These are phyloP conservation scores for Spheniscus mendiculus DNA, from an alignment of 2,113 vertebrate genomes.

Conservation along the genomic window DNA sequence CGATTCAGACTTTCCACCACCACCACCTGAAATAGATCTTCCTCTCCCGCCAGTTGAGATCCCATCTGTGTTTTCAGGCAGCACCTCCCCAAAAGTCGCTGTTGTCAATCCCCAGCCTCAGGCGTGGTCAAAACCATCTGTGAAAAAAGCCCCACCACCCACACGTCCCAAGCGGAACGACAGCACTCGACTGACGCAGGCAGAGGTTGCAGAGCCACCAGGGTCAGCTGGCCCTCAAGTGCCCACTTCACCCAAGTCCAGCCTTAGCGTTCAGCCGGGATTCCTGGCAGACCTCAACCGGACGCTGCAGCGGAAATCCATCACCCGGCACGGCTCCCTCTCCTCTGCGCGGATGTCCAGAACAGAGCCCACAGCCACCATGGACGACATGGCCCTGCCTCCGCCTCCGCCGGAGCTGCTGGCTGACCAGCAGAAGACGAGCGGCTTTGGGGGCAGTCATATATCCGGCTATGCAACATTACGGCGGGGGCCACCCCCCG, in stretches of 20 bases:
- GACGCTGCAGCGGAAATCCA: conserved; percentile 94
- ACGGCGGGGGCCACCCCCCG: conserved; percentile 90
- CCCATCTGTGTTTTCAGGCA: conserved; percentile 76
- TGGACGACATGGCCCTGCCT: conserved; percentile 95
- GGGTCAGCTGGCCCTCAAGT: conserved; percentile 61
- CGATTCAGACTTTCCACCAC: conserved; percentile 86
- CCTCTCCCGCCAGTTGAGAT: conserved; percentile 82
- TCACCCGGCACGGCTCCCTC: conserved; percentile 89
- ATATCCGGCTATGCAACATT: conserved; percentile 97
- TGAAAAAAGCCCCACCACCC: conserved; percentile 88
- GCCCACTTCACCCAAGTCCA: conserved; percentile 90
- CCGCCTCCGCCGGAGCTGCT: conserved; percentile 93
- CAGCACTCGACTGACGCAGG: conserved; percentile 80
- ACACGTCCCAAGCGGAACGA: conserved; percentile 86
- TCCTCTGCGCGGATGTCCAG: conserved; percentile 82
- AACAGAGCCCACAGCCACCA: conserved; percentile 86
- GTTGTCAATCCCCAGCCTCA: conserved; percentile 95
- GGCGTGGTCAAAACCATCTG: conserved; percentile 82
- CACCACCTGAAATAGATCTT: conserved; percentile 89
- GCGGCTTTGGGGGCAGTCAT: conserved; percentile 81
- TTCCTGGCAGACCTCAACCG: conserved; percentile 94
- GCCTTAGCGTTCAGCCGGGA: conserved; percentile 88
- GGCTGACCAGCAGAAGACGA: conserved; percentile 81
- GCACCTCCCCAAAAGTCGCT: conserved; percentile 83
- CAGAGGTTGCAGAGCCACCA: conserved; percentile 66